Base-by-base conservation (phyloP, 2,888 invertebrate species). In the Drosophila fungiperda region DNA sequence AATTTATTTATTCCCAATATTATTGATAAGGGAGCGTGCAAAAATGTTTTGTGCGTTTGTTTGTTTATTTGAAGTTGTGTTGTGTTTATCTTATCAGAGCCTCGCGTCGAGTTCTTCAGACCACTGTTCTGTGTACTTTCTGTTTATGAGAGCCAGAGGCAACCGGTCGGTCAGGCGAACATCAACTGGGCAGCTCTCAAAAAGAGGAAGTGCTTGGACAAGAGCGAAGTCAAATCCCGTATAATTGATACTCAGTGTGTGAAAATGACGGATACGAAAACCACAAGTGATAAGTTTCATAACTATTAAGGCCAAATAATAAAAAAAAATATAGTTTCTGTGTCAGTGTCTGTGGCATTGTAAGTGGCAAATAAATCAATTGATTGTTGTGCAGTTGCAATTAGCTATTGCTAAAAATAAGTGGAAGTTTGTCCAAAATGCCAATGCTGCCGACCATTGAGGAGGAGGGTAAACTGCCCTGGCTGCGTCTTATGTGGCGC, bases 1-100 rank as follows among this genome's bases (percentile, higher is more conserved):
- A 90, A 85, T 89, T 87, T 85, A 85, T 87, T 86, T 86, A 83
- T 85, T 90, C 90, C 89, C 89, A 85, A 65, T 78, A 87, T 89
- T 68, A 71, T 68, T 67, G 84, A 90, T 90, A 87, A 74, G 63
- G 50, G 77, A 74, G 68, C 62, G 55, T 33, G 52, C 80, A 71
- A 63, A 70, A 71, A 73, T 71, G 58, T 69, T 58, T 49, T 48
- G 35, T 54, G 42, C 32, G 42, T 49, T 48, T 59, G 82, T 61
- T 52, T 58, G 81, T 50, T 62, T 69, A 33, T 64, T 42, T 55
- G 32, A 58, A 33, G 69, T 38, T 36, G 64, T 62, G 69, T 29
- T 36, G 61, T 64, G 50, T 83, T 80, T 80, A 80, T 80, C 80
- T 80, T 80, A 80, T 80, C 80, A 36, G 65, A 49, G 67, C 64